Evolutionary conservation across 2,113 vertebrate species (phyloP), one percentile per base, ranked within the genome.

Genomic region (Pteruthius melanotis): DNA sequence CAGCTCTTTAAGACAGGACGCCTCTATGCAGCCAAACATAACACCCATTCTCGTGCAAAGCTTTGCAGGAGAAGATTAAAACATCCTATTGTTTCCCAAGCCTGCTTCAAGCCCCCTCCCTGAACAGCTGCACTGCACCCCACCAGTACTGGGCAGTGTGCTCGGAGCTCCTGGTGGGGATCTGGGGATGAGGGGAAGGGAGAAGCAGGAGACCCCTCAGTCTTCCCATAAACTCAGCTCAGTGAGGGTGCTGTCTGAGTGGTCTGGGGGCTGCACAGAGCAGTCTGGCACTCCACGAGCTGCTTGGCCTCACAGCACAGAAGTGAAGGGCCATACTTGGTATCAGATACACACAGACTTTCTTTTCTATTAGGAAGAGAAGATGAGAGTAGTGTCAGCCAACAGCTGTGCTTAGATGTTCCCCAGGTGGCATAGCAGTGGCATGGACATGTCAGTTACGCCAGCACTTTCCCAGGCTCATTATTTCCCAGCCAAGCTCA

Each of bases 11-110:
- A 89, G 74, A 91, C 69, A 92, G 61, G 77, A 87, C 5, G 26
- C 65, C 42, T 91, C 65, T 66, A 60, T 2, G 2, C 13, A 2
- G 94, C 95, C 91, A 95, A 95, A 95, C 91, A 93, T 91, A 92
- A 96, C 93, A 94, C 94, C 74, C 65, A 13, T 49, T 61, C 80
- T 60, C 89, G 77, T 79, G 77, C 83, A 87, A 84, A 96, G 53
- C 49, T 92, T 83, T 87, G 69, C 89, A 89, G 72, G 77, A 35
- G 66, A 92, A 96, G 60, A 95, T 93, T 97, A 88, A 95, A 96
- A 96, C 78, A 86, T 86, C 53, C 94, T 93, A 85, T 92, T 92
- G 33, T 53, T 93, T 92, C 66, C 79, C 16, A 44, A 86, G 88
- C 10, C 15, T 77, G 71, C 54, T 59, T 65, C 77, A 83, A 81